Evolutionary conservation across 2,113 vertebrate genomes (phyloP), one percentile per base, ranked within the genome.

Genomic region (Pristiophorus japonicus): DNA sequence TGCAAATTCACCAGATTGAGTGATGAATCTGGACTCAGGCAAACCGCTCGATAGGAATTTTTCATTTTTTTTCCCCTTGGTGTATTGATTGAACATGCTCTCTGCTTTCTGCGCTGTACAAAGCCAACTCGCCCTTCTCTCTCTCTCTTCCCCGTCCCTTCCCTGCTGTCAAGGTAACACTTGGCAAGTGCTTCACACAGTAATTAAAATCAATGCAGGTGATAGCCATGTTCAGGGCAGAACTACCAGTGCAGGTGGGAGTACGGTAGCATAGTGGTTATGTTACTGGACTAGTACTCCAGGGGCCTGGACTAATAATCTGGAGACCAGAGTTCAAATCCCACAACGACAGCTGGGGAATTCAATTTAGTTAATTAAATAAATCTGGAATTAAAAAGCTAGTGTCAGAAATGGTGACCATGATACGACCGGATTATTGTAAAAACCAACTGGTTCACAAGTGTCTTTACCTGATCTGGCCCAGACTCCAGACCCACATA

Each of bases 41-140:
- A 81, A 75, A 94, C 62, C 88, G 63, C 62, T 96, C 95, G 95
- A 96, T 96, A 96, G 73, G 66, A 94, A 94, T 94, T 70, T 92
- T 94, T 94, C 93, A 67, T 94, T 94, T 94, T 51, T 51, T 70
- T 66, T 34, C 88, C 45, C 93, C 63, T 70, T 70, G 42, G 93
- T 94, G 93, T 94, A 94, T 94, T 73, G 93, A 94, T 94, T 94
- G 93, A 70, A 94, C 93, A 94, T 70, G 66, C 93, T 94, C 93
- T 34, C 65, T 70, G 66, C 93, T 66, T 94, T 94, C 93, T 94
- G 93, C 51, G 16, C 66, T 70, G 65, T 94, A 73, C 66, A 94
- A 47, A 51, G 42, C 93, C 66, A 94, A 51, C 93, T 51, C 24
- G 12, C 93, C 42, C 65, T 55, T 90, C 47, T 27, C 87, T 90